These are phyloP conservation scores for Diachasma alloeum DNA, from an alignment of 1,140 invertebrate species.

Conservation along the genomic window DNA sequence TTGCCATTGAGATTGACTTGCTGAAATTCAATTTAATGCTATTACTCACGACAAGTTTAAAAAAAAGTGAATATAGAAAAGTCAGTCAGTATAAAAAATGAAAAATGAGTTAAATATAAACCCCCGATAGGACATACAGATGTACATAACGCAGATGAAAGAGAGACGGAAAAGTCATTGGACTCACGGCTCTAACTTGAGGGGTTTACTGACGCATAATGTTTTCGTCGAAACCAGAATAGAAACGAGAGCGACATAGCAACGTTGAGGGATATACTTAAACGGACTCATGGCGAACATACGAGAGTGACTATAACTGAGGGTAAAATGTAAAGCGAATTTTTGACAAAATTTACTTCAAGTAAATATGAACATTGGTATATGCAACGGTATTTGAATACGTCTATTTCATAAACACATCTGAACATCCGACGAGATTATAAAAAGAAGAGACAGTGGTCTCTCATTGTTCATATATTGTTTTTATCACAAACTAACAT, in stretches of 20 bases:
- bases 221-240: conserved; percentile 1
- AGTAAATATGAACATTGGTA: too few species aligned
- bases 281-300: neutral
- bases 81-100: neutral
- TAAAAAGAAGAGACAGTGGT: too few species aligned
- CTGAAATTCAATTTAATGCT: too few species aligned
- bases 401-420: too few species aligned
- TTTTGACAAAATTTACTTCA: neutral
- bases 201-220: neutral
- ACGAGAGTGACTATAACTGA: neutral
- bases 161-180: neutral
- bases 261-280: neutral
- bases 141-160: neutral
- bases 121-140: neutral
- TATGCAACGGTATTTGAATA: too few species aligned
- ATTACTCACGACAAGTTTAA: too few species aligned
- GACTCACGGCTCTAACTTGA: neutral
- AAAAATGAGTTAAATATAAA: neutral
- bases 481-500: too few species aligned
- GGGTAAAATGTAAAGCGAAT: neutral
- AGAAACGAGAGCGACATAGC: neutral
- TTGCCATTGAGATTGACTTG: too few species aligned
- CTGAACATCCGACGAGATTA: too few species aligned
- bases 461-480: too few species aligned
- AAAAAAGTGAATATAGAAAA: too few species aligned